Evolutionary conservation across 2,113 vertebrate genomes (phyloP).

Genomic region (Progne subis): DNA sequence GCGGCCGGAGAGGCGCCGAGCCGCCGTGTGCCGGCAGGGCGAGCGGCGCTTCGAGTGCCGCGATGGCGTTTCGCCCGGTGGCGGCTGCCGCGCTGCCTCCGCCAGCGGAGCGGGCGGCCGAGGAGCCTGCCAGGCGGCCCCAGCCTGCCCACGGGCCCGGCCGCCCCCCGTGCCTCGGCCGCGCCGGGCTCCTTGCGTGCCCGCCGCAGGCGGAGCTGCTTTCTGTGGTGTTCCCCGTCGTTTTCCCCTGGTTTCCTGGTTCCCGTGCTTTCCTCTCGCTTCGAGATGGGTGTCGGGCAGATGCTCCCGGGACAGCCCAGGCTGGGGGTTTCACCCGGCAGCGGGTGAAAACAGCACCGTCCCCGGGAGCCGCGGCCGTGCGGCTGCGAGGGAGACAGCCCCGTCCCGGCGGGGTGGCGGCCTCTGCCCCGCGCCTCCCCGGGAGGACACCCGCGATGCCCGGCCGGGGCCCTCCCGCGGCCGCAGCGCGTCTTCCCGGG

Average conservation of each 20-base stretch:
- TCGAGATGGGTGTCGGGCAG: background rate
- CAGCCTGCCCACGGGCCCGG: no score
- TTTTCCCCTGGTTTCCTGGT: background rate
- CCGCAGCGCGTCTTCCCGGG: no score
- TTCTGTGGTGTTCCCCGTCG: rapidly evolving
- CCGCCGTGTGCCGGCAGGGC: no score
- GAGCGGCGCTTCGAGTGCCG: no score
- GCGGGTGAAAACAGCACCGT: background rate
- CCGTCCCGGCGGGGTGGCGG: background rate
- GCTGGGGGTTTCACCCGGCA: background rate
- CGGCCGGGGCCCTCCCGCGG: no score
- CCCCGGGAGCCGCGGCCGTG: background rate
- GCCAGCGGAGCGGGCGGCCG: background rate
- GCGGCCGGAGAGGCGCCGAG: no score
- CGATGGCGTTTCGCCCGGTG: background rate
- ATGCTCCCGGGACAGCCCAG: background rate
- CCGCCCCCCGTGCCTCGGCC: background rate
- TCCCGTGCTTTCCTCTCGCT: no score
- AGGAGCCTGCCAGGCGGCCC: background rate
- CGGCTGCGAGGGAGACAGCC: rapidly evolving
- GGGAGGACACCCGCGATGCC: no score
- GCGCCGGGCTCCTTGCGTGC: no score
- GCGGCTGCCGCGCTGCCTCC: background rate
- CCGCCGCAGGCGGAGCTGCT: background rate
- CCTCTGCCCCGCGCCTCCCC: background rate